Evolutionary conservation across 2,797 vertebrate genomes (phyloP).

Genomic region (Phrynocephalus forsythii): DNA sequence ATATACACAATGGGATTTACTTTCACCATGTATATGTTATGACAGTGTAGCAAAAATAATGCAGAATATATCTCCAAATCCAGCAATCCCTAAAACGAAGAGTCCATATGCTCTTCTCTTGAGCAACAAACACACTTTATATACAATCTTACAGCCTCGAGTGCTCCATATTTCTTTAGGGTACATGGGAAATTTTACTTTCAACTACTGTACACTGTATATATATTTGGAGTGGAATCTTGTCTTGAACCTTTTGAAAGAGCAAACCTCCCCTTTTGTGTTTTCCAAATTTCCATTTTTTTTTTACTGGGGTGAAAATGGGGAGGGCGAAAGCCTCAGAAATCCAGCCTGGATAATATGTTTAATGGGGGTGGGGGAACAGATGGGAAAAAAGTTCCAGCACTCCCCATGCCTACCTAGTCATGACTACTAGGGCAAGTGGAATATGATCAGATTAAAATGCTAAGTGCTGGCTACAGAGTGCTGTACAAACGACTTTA

Average conservation of each 20-base stretch:
- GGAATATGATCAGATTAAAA: constrained; percentile 37
- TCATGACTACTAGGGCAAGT: neutral
- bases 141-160: no score
- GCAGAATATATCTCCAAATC: no score
- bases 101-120: no score
- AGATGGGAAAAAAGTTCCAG: neutral
- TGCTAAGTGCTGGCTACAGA: neutral
- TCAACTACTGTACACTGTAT: neutral
- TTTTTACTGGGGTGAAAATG: neutral
- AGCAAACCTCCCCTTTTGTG: no score
- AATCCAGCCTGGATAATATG: no score
- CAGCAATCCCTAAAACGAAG: no score
- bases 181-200: neutral
- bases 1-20: neutral
- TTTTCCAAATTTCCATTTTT: neutral
- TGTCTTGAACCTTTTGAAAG: neutral
- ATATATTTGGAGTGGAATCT: neutral
- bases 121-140: no score
- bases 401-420: neutral
- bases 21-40: no score
- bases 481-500: neutral
- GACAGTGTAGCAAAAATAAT: no score
- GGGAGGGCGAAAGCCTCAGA: neutral
- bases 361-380: no score
- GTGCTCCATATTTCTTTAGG: neutral